These are phyloP conservation scores for Onychostruthus taczanowskii DNA, from an alignment of 2,113 vertebrate species.

Conservation along the genomic window DNA sequence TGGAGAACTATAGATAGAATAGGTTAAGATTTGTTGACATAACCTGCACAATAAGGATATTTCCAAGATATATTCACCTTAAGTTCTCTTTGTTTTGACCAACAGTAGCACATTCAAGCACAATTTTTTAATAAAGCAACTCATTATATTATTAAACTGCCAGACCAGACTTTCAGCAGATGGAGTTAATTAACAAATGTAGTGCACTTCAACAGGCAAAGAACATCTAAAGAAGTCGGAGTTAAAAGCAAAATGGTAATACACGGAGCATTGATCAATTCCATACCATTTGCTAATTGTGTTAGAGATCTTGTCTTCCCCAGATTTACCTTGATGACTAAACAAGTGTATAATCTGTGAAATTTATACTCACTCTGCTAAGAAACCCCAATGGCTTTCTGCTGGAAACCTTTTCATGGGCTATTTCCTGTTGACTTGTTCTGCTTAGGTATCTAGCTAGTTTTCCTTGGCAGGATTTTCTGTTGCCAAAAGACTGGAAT, in stretches of 20 bases:
- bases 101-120: not conserved
- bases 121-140: constrained; percentile 8
- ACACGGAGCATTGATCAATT: not conserved
- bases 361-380: not conserved
- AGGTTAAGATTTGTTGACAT: not conserved
- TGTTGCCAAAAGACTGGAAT: not conserved
- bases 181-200: constrained; percentile 12
- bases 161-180: constrained; percentile 22
- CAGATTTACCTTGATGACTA: not conserved
- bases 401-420: not conserved
- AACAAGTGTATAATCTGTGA: not conserved
- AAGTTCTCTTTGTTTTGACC: not conserved
- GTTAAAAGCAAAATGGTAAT: not conserved
- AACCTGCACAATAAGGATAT: not conserved
- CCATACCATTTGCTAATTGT: not conserved
- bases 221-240: not conserved
- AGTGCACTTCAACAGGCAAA: not conserved
- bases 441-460: not conserved
- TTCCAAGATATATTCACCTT: not conserved
- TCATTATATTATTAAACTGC: not conserved
- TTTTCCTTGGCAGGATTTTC: constrained; percentile 16
- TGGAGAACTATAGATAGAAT: not conserved
- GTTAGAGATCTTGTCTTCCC: not conserved
- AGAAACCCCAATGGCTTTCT: not conserved
- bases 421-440: constrained; percentile 43